Base-by-base conservation (phyloP, 1,140 invertebrate genomes). In the Helicorthomorpha holstii region DNA sequence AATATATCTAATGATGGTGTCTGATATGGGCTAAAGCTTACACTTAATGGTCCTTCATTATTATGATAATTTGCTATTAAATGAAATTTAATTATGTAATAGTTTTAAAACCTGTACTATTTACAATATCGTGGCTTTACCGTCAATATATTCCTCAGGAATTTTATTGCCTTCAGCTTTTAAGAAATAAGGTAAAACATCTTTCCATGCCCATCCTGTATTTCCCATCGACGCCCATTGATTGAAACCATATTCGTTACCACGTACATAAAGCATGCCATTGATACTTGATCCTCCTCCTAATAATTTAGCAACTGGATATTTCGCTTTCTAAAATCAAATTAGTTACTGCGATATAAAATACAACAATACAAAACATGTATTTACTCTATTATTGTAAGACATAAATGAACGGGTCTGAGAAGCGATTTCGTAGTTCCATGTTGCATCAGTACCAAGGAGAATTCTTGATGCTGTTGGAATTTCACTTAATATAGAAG, bases 231-330 rank as follows among this genome's bases (percentile, higher is more conserved):
- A 68, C 62, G 91, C 88, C 94, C 95, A 98, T 2, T 74, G 72
- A 60, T 98, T 87, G 64, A 96, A 98, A 64, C 98, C 94, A 54
- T 76, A 79, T 54, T 80, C 80, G 63, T 97, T 94, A 0, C 93
- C 94, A 25, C 94, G 73, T 0, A 98, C 72, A 61, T 98, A 98
- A 0, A 96, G 73, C 94, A 98, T 98, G 61, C 95, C 96, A 66
- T 98, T 98, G 0, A 98, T 34, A 10, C 3, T 41, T n/a, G 12
- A 10, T 22, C 21, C 73, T 1, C 86, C 86, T 1, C 85, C 86
- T 7, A 82, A 67, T 0, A 82, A 80, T 64, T 81, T 82, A 16
- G 85, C 86, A 27, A 85, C 66, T 0, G 89, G 85, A 85, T 86
- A 90, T 59, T 88, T 88, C 62, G 86, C 90, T 24, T 85, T 73